phyloP scores from a whole-genome alignment of 1,140 invertebrate species.

The Polyergus mexicanus region DNA sequence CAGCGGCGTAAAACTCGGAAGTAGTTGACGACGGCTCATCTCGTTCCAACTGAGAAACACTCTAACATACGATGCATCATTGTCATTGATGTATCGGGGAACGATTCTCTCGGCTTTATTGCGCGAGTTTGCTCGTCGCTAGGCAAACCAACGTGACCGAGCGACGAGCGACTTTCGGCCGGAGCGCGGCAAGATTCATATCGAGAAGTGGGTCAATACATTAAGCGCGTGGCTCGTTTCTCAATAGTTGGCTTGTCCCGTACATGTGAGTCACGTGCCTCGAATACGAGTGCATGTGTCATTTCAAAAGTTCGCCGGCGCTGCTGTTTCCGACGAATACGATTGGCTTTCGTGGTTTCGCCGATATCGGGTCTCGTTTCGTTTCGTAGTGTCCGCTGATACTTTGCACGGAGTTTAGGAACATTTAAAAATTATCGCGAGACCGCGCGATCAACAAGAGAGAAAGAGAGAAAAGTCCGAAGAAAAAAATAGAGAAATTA shows the following conservation, averaged over 20 bases:
- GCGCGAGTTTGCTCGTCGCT: slow-evolving; percentile 55
- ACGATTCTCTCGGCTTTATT: slow-evolving; percentile 65
- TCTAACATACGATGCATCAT: slow-evolving; percentile 45
- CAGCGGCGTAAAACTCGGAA: slow-evolving; percentile 52
- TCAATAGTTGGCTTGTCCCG: slow-evolving; percentile 53
- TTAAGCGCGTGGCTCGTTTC: slow-evolving; percentile 74
- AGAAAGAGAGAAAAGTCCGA: background rate
- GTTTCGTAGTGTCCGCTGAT: slow-evolving; percentile 22
- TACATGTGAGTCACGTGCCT: slow-evolving; percentile 68
- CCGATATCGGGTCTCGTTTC: slow-evolving; percentile 53
- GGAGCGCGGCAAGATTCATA: slow-evolving; percentile 73
- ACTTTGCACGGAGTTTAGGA: slow-evolving; percentile 39
- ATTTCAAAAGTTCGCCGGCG: slow-evolving; percentile 66
- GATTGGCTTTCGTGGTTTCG: slow-evolving; percentile 62
- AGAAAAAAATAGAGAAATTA: background rate
- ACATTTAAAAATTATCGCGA: slow-evolving; percentile 57
- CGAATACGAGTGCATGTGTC: slow-evolving; percentile 73
- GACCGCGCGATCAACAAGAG: slow-evolving; percentile 37
- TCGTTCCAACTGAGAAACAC: slow-evolving; percentile 37
- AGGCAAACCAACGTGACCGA: slow-evolving; percentile 58
- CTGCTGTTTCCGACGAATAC: slow-evolving; percentile 49
- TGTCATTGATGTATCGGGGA: slow-evolving; percentile 19
- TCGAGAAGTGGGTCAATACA: slow-evolving; percentile 75
- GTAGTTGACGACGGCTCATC: slow-evolving; percentile 39
- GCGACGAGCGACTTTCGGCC: slow-evolving; percentile 56